These are phyloP conservation scores for Moxostoma hubbsi DNA, from an alignment of 2,797 vertebrate species.

Conservation along the genomic window DNA sequence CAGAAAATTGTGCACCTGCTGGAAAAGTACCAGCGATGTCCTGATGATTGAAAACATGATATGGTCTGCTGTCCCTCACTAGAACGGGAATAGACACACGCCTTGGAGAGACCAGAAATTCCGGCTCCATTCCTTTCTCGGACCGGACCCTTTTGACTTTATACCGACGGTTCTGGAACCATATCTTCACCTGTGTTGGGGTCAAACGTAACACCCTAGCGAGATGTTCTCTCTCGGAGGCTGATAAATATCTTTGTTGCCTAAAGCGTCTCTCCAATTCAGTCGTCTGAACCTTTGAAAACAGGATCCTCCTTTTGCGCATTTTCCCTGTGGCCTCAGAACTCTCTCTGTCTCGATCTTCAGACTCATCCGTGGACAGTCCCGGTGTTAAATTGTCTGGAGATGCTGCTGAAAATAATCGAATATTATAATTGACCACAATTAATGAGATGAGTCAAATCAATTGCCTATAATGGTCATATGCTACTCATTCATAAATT, in stretches of 20 bases:
- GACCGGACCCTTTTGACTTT: conserved; percentile 83
- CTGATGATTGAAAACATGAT: conserved; percentile 81
- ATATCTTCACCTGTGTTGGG: conserved; percentile 85
- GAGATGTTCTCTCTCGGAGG: conserved; percentile 83
- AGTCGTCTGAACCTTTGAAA: conserved; percentile 84
- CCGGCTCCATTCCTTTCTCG: conserved; percentile 86
- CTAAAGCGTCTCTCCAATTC: conserved; percentile 84
- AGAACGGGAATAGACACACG: conserved; percentile 85
- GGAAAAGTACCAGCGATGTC: conserved; percentile 84
- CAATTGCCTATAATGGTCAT: too few relatives aligned
- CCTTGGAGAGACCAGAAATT: conserved; percentile 81
- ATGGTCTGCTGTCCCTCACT: conserved; percentile 86
- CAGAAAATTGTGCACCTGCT: conserved; percentile 82
- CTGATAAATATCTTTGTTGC: conserved; percentile 84
- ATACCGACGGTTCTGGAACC: conserved; percentile 85
- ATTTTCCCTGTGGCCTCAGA: conserved; percentile 79
- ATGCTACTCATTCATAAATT: too few relatives aligned
- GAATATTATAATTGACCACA: too few relatives aligned
- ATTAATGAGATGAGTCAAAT: too few relatives aligned
- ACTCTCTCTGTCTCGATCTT: conserved; percentile 81
- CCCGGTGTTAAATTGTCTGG: conserved; percentile 78
- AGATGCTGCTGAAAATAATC: conserved; percentile 61
- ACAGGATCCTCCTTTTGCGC: conserved; percentile 82
- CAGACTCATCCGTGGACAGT: conserved; percentile 82
- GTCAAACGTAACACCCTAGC: conserved; percentile 82